These are phyloP conservation scores for Cyclina sinensis DNA, from an alignment of 1,140 invertebrate genomes.

Conservation along the genomic window DNA sequence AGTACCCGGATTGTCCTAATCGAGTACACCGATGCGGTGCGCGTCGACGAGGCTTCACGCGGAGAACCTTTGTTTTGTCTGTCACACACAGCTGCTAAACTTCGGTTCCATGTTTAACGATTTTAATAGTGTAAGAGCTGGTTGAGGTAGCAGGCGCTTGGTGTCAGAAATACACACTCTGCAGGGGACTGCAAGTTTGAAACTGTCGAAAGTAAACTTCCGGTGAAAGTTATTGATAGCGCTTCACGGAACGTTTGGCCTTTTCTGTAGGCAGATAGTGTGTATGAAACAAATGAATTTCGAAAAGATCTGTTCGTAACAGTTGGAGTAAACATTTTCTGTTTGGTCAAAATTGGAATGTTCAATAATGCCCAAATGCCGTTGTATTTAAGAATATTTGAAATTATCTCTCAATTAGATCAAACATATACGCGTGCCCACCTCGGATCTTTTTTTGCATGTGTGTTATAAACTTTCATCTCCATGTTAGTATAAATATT, in stretches of 20 bases:
- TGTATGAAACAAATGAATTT: not conserved
- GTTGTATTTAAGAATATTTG: too few species aligned
- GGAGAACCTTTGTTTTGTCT: constrained; percentile 53
- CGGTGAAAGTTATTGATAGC: constrained; percentile 43
- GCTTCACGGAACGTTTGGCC: not conserved
- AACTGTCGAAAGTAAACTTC: constrained; percentile 49
- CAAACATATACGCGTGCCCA: not conserved
- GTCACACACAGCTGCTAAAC: constrained; percentile 62
- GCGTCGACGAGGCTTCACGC: constrained; percentile 46
- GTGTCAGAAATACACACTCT: constrained; percentile 6
- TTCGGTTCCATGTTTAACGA: constrained; percentile 43
- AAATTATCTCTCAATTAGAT: too few species aligned
- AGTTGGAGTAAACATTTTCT: too few species aligned
- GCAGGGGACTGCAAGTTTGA: constrained; percentile 4
- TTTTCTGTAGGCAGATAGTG: not conserved
- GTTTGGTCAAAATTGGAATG: too few species aligned
- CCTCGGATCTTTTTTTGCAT: not conserved
- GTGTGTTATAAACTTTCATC: constrained; percentile 19
- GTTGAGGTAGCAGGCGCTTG: not conserved
- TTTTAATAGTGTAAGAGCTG: constrained; percentile 43
- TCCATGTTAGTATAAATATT: constrained; percentile 41
- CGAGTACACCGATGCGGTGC: constrained; percentile 40
- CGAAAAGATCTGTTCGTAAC: too few species aligned
- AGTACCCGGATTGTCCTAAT: constrained; percentile 54
- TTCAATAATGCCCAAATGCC: too few species aligned